Evolutionary conservation across 2,797 vertebrate species (phyloP), one percentile per base, ranked within the genome.

Genomic region (Oophaga sylvatica): DNA sequence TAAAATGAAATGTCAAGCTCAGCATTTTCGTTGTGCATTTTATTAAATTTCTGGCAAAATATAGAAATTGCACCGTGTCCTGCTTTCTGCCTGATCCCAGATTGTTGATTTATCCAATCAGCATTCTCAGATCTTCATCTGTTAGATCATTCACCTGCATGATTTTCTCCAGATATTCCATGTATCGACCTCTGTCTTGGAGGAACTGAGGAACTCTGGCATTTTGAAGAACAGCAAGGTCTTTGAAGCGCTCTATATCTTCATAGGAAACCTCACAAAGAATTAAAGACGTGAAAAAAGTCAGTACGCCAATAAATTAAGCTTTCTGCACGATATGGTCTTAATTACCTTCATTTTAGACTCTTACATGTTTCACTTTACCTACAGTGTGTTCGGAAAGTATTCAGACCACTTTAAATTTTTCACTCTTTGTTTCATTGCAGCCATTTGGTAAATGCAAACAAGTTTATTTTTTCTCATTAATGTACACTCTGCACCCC

Each of bases 181-280:
- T 93, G 26, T 99, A 99, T 2, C 93, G 94, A 1, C 41, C 68
- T 8, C 94, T 94, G 91, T 99, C 96, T 91, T 97, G 97, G 91
- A 99, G 92, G 89, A 98, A 99, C 92, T 98, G 97, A 0, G 97
- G 97, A 84, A 99, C 96, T 79, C 97, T 94, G 90, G 95, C 93
- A 78, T 96, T 96, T 48, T 97, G 96, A 73, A 92, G 95, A 80
- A 96, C 94, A 1, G 95, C 97, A 84, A 96, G 71, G 3, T 91
- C 93, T 84, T 95, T 97, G 84, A 99, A 93, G 19, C 96, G 96
- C 15, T 98, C 97, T 91, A 97, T 94, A 0, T 99, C 98, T 92
- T 99, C 97, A 0, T 95, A 98, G 0, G 98, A 97, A 87, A 99
- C 96, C 97, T 98, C 89, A 1, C 90, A 88, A 86, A 87, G 45